These are phyloP conservation scores for Drosophila baimaii DNA, from an alignment of 1,140 invertebrate species.

Conservation along the genomic window DNA sequence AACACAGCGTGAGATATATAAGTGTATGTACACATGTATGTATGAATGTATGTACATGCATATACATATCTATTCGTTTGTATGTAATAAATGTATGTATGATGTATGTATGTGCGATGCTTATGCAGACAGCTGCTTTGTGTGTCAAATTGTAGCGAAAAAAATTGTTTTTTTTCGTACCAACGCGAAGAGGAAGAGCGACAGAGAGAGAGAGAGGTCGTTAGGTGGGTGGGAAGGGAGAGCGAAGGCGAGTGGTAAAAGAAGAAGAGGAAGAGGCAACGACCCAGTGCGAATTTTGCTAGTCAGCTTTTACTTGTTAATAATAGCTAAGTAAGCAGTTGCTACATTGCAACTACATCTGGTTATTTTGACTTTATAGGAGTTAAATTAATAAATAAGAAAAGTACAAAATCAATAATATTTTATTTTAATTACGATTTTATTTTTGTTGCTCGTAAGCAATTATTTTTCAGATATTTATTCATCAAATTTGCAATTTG, in stretches of 20 bases:
- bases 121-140: constrained; percentile 66
- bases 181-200: constrained; percentile 37
- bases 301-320: background rate
- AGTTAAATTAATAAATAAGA: background rate
- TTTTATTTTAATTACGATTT: background rate
- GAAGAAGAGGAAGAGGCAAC: constrained; percentile 22
- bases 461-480: too few species aligned
- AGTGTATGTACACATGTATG: constrained; percentile 16
- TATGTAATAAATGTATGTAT: constrained; percentile 25
- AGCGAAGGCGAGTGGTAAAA: constrained; percentile 14
- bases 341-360: too few species aligned
- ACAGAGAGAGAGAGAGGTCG: constrained; percentile 12
- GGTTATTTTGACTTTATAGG: background rate
- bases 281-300: constrained; percentile 36
- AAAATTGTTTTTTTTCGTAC: constrained; percentile 44
- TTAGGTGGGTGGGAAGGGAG: constrained; percentile 8
- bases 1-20: constrained; percentile 72
- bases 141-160: constrained; percentile 68
- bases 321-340: background rate
- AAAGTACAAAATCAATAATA: background rate
- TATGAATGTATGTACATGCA: constrained; percentile 28
- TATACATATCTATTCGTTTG: constrained; percentile 30
- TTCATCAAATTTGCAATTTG: too few species aligned
- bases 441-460: background rate
- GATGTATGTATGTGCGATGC: constrained; percentile 33